Percentiles rank a stretch among this genome's conserved stretches.
Conservation (phyloP, 2,888 invertebrate genomes). For the Willowsia nigromaculata region DNA sequence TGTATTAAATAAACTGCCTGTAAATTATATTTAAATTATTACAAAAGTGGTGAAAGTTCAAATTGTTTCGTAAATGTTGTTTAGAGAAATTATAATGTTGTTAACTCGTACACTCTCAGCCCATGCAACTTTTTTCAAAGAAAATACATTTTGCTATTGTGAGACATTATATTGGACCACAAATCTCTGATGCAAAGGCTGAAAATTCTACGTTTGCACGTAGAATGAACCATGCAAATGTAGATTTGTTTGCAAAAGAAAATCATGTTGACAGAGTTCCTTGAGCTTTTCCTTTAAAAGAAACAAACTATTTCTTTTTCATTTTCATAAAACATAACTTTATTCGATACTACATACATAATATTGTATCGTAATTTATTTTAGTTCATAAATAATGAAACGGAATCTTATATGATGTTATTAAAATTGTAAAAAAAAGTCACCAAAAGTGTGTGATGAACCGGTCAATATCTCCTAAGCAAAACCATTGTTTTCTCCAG, state of each 20-base stretch:
- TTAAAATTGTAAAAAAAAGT: neutral
- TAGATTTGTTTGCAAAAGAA: conserved; percentile 12
- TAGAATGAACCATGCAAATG: neutral
- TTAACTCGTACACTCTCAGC: conserved; percentile 2
- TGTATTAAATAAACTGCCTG: conserved; percentile 17
- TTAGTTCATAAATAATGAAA: neutral
- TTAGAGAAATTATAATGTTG: neutral
- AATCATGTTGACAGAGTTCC: conserved; percentile 44
- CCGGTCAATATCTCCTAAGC: conserved; percentile 3
- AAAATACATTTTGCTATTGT: neutral
- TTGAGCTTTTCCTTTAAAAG: conserved; percentile 43
- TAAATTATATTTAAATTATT: conserved; percentile 7
- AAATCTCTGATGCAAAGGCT: conserved; percentile 46
- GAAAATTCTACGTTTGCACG: conserved; percentile 16
- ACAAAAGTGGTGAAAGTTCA: conserved; percentile 57
- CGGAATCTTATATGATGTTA: conserved; percentile 17
- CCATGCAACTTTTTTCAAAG: conserved; percentile 11
- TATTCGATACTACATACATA: neutral
- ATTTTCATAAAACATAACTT: conserved; percentile 15
- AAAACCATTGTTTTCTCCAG: neutral
- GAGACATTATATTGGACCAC: conserved; percentile 42
- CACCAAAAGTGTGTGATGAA: conserved; percentile 29
- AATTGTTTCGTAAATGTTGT: conserved; percentile 28
- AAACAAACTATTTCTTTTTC: conserved; percentile 33
- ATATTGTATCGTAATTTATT: neutral